Evolutionary conservation across 2,888 invertebrate species (phyloP).

Genomic region (Geotrupes spiniger): DNA sequence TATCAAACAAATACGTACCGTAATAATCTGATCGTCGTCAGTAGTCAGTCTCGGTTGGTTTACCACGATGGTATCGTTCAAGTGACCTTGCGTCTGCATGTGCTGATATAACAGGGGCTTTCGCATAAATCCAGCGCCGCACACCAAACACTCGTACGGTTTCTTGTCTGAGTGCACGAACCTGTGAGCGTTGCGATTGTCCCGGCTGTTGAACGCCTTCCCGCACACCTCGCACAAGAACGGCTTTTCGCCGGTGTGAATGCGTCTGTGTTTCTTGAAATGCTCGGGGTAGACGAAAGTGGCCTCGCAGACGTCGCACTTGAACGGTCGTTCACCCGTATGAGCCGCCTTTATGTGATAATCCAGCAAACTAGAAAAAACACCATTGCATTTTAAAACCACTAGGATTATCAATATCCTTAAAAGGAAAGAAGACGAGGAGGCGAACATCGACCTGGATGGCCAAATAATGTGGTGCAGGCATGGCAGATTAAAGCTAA

Average conservation of each 20-base stretch:
- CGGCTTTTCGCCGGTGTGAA: conserved; percentile 62
- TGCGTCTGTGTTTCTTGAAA: conserved; percentile 74
- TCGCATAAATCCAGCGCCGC: conserved; percentile 80
- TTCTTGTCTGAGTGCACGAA: conserved; percentile 85
- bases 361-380: conserved; percentile 61
- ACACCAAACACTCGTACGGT: conserved; percentile 79
- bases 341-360: conserved; percentile 81
- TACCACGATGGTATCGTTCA: conserved; percentile 78
- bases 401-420: no score
- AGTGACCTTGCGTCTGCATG: conserved; percentile 70
- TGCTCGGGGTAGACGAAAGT: conserved; percentile 82
- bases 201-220: conserved; percentile 78
- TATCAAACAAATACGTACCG: conserved; percentile 38
- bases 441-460: no score
- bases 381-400: no score
- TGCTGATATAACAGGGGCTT: conserved; percentile 75
- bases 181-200: conserved; percentile 80
- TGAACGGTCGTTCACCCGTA: conserved; percentile 74
- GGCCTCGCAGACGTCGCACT: conserved; percentile 70
- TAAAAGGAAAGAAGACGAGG: no score
- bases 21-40: conserved; percentile 53
- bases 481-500: no score
- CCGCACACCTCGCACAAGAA: conserved; percentile 64
- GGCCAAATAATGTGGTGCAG: no score
- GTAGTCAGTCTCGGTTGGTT: conserved; percentile 75